Conservation (phyloP, 2,888 invertebrate species). For the Caenorhabditis zanzibari region DNA sequence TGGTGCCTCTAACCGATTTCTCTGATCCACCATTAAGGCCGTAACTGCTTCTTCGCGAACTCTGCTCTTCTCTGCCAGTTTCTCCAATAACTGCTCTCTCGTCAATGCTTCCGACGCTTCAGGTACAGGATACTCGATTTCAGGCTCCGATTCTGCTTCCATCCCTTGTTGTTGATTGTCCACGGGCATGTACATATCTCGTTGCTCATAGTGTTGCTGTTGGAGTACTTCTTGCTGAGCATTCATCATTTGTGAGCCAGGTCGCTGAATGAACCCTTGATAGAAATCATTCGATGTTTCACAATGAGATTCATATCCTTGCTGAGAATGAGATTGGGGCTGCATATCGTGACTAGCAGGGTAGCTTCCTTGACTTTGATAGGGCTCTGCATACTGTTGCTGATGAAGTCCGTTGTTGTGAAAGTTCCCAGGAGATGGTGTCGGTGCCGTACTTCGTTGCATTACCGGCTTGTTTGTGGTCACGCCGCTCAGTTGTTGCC, state of each 20-base stretch:
- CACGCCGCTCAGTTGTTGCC: conserved; percentile 42
- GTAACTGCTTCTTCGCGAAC: conserved; percentile 18
- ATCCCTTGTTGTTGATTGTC: not conserved
- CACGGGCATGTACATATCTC: conserved; percentile 11
- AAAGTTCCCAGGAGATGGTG: conserved; percentile 42
- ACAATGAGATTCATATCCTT: conserved; percentile 23
- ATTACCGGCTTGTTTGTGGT: conserved; percentile 13
- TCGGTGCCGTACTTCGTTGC: conserved; percentile 17
- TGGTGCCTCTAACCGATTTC: conserved; percentile 35
- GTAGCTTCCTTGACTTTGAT: conserved; percentile 23
- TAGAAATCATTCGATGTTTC: conserved; percentile 3
- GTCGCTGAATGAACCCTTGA: not conserved
- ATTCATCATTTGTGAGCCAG: conserved; percentile 16
- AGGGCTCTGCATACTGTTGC: conserved; percentile 32
- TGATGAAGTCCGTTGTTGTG: conserved; percentile 25
- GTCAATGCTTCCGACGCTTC: conserved; percentile 7
- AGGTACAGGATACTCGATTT: not conserved
- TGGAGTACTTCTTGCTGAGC: not conserved
- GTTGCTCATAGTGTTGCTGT: conserved; percentile 6
- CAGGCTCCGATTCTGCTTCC: not conserved
- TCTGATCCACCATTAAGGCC: conserved; percentile 30
- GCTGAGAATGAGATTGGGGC: conserved; percentile 29
- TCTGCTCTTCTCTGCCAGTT: conserved; percentile 6
- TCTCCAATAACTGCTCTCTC: conserved; percentile 9
- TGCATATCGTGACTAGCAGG: conserved; percentile 38